Evolutionary conservation across 2,888 invertebrate genomes (phyloP), one percentile per base, ranked within the genome.

Genomic region (Synanthedon andrenaeformis): DNA sequence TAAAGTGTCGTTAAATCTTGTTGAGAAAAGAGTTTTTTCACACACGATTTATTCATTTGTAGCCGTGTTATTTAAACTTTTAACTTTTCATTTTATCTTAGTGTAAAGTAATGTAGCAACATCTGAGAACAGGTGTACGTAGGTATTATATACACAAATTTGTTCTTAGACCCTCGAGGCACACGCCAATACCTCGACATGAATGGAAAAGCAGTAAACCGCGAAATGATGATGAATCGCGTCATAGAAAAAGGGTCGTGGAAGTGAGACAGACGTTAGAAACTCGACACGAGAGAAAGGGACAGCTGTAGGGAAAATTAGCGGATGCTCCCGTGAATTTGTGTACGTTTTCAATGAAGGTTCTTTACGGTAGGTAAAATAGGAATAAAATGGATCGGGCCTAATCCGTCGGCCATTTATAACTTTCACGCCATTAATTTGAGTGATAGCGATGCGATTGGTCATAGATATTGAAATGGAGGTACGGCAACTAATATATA

Each of bases 181-280:
- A 45, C n/a, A n/a, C 45, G 45, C 45, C 45, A 8, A 45, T 45
- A 45, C 42, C 41, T 51, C 51, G 54, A 63, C 73, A 69, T 87
- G 82, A 86, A 88, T 88, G 74, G 79, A 79, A 82, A 84, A 77
- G 73, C 88, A 87, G 76, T 76, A 81, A 87, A 85, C 83, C 87
- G 88, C 79, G 79, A 87, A 88, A 88, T 76, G 83, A 88, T 88
- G 88, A 88, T 88, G 87, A 88, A 88, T 88, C 77, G 85, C 69
- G 69, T 65, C 65, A 62, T 69, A 73, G 74, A 76, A 76, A 35
- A 82, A 80, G 83, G 79, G 79, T 78, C 76, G 74, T 62, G 60
- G 63, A 74, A 82, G 64, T 56, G 80, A 74, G 74, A 82, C 63
- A 65, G 70, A 56, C 56, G 59, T 62, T 69, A 54, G 57, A 55